phyloP scores from a whole-genome alignment of 30 jellyfish, hydroid and myxozoan genomes.

The Rhopilema esculentum region DNA sequence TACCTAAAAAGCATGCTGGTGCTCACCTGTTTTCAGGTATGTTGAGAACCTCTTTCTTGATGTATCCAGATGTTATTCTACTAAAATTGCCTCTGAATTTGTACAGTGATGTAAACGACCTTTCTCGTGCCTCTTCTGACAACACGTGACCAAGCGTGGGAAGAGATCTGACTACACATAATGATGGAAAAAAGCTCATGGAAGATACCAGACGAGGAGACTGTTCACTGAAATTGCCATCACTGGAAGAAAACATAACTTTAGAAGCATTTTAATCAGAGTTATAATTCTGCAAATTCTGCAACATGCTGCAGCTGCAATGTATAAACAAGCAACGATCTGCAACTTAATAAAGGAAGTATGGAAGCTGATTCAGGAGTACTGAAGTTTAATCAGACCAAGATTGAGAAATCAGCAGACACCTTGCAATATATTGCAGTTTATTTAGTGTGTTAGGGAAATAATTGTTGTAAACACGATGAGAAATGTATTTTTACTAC shows the following conservation, averaged over 20 bases:
- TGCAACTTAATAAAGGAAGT: too few species aligned
- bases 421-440: too few species aligned
- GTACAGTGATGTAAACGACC: constrained; percentile 53
- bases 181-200: constrained; percentile 73
- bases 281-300: not conserved
- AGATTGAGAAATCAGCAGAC: too few species aligned
- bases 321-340: too few species aligned
- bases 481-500: too few species aligned
- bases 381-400: too few species aligned
- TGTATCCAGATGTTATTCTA: constrained; percentile 58
- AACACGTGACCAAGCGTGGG: constrained; percentile 69
- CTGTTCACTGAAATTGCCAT: not conserved
- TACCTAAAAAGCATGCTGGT: too few species aligned
- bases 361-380: too few species aligned
- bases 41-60: constrained; percentile 21
- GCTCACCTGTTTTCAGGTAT: not conserved
- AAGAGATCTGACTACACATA: constrained; percentile 59
- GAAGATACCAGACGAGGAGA: constrained; percentile 39
- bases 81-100: constrained; percentile 42
- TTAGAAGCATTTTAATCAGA: too few species aligned
- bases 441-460: too few species aligned
- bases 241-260: not conserved
- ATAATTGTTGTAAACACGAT: too few species aligned
- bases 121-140: constrained; percentile 66
- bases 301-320: not conserved